These are phyloP conservation scores for Clusia tigrina DNA, from an alignment of 2,888 invertebrate species.

Conservation along the genomic window DNA sequence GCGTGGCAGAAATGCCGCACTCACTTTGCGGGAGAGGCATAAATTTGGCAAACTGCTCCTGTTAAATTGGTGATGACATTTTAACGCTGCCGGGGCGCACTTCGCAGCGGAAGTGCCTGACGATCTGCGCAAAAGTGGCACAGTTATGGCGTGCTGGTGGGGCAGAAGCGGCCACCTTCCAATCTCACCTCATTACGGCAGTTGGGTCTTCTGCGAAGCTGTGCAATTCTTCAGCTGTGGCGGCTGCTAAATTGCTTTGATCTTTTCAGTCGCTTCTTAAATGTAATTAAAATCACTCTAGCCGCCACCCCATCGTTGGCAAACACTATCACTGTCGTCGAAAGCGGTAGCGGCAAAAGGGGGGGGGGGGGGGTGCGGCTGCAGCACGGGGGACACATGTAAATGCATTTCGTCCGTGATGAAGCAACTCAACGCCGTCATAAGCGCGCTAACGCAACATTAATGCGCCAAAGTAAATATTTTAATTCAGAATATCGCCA, in stretches of 20 bases:
- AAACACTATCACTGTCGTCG: too few relatives aligned
- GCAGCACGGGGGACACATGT: too few relatives aligned
- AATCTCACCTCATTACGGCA: background rate
- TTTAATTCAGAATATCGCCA: slow-evolving; percentile 2
- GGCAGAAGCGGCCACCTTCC: background rate
- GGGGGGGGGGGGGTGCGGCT: too few relatives aligned
- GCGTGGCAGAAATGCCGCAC: background rate
- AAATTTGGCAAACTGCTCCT: background rate
- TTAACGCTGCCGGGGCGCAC: background rate
- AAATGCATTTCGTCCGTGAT: too few relatives aligned
- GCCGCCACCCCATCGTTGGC: too few relatives aligned
- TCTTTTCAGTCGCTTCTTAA: slow-evolving; percentile 60
- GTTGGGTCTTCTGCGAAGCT: background rate
- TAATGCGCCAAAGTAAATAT: slow-evolving; percentile 9
- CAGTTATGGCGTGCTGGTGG: background rate
- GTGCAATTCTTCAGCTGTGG: background rate
- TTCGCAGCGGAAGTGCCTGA: background rate
- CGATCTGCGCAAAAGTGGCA: background rate
- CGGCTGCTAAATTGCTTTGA: slow-evolving; percentile 48
- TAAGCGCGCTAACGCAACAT: background rate
- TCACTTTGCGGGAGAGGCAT: background rate
- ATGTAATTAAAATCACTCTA: slow-evolving; percentile 60
- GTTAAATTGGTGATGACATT: background rate
- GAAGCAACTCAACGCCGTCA: slow-evolving; percentile 26
- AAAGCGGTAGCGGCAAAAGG: slow-evolving; percentile 29